Evolutionary conservation across 2,797 vertebrate species (phyloP), one percentile per base, ranked within the genome.

Genomic region (Acestrorhynchus altus): DNA sequence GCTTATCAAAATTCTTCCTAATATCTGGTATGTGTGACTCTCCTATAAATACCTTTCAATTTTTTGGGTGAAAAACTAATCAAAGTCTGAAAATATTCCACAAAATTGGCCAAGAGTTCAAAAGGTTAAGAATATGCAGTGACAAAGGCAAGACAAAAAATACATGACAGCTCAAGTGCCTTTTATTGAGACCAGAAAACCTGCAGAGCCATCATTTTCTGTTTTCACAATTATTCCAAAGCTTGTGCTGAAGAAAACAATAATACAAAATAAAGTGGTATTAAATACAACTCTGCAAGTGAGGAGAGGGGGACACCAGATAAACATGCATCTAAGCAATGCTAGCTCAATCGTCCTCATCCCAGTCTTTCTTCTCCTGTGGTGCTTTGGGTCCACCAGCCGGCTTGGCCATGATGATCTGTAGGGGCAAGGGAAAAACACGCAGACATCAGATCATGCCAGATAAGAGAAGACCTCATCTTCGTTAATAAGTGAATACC

Each of bases 331-430:
- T 54, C 13, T 20, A 35, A 52, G 54, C 15, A 28, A 20, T 54
- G 40, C 46, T 35, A 57, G 15, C 76, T 99, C 90, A 99, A 4
- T 98, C 98, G 22, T 99, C 98, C 22, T 97, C 96, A 31, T 99
- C 97, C 87, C 97, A 98, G 85, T 98, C 95, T 76, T 98, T 98
- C 88, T 92, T 98, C 83, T 94, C 95, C 84, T 94, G 94, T 3
- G 98, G 98, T 87, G 98, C 89, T 93, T 96, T 99, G 73, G 96
- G 96, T 70, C 96, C 96, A 70, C 95, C 95, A 82, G 96, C 93
- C 84, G 95, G 94, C 90, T 93, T 95, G 80, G 96, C 96, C 96
- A 98, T 98, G 83, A 98, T 98, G 80, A 98, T 98, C 96, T 98
- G 85, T 49, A 79, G 85, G 31, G 12, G 74, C 16, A 59, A 52